Conservation (phyloP, 35 echinoderm and acorn worm species). For the Amphiura filiformis region DNA sequence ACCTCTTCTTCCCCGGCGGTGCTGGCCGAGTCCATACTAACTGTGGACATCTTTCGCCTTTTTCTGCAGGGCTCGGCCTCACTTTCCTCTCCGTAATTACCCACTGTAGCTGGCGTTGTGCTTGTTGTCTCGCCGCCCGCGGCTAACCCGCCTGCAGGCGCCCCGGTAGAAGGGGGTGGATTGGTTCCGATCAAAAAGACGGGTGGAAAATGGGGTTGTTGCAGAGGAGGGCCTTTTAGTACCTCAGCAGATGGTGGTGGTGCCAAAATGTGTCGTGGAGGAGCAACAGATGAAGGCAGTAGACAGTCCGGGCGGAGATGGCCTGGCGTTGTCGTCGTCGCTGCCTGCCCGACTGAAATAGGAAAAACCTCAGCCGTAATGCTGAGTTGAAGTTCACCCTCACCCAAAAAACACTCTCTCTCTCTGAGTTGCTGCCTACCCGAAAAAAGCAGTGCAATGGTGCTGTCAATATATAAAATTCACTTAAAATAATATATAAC, state of each 20-base stretch:
- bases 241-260: background rate
- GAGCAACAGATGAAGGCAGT: background rate
- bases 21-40: conserved; percentile 69
- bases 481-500: background rate
- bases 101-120: conserved; percentile 48
- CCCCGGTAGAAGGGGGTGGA: conserved; percentile 12
- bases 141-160: conserved; percentile 33
- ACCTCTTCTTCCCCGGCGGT: conserved; percentile 68
- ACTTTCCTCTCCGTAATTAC: conserved; percentile 56
- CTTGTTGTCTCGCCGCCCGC: conserved; percentile 6
- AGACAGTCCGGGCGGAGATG: background rate
- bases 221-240: conserved; percentile 27
- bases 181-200: conserved; percentile 6
- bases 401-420: conserved; percentile 2
- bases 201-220: conserved; percentile 29
- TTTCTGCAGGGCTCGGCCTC: conserved; percentile 63
- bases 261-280: background rate
- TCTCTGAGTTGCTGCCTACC: background rate
- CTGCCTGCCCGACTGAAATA: conserved; percentile 8
- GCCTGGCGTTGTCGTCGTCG: conserved; percentile 3
- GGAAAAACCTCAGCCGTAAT: conserved; percentile 10
- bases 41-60: conserved; percentile 64
- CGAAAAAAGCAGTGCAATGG: background rate
- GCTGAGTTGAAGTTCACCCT: background rate
- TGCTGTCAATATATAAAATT: conserved; percentile 8